Evolutionary conservation across 2,113 vertebrate species (phyloP), one percentile per base, ranked within the genome.

Genomic region (Camelus dromedarius): DNA sequence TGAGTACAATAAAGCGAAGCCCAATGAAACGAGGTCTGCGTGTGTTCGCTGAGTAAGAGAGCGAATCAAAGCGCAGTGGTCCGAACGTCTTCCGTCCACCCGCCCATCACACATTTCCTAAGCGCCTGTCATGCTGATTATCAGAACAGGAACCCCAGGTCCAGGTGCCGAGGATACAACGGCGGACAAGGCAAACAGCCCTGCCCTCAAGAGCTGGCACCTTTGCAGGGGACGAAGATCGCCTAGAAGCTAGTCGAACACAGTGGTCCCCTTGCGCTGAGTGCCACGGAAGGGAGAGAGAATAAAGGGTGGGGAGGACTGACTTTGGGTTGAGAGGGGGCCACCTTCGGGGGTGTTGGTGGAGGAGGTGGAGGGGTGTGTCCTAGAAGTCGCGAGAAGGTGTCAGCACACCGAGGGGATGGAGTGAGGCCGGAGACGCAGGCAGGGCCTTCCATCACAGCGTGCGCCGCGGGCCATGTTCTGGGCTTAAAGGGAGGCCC

Each of bases 361-460:
- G 24, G 83, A 16, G 69, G 92, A 69, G 62, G 35, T 35, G 22
- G 73, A 79, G 28, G 38, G 24, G 20, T 54, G 10, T 12, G 1
- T 13, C 32, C 60, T 28, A 18, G 58, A 56, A 28, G 82, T 22
- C 24, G 20, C 50, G 50, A 48, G 28, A 35, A 11, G 16, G 50
- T 1, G 4, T 24, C 2, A 28, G 30, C 83, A 38, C 38, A 0
- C 2, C 0, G 16, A 9, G 0, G 0, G 24, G 20, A 48, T 38
- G 50, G 24, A 20, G 4, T 4, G 28, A 48, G 38, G 50, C 60
- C 46, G 60, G 1, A 46, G 58, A 46, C 14, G 35, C 7, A 28
- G 35, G 72, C 6, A 15, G 62, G 38, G 62, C 30, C 24, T 35
- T 24, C 3, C 1, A 9, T 67, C 35, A 20, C 1, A 11, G 54